A percentile compares a stretch with the other conserved stretches of the same genome.
phyloP scores from a whole-genome alignment of 64 coral and sea anemone species.

The Porites australiensis region DNA sequence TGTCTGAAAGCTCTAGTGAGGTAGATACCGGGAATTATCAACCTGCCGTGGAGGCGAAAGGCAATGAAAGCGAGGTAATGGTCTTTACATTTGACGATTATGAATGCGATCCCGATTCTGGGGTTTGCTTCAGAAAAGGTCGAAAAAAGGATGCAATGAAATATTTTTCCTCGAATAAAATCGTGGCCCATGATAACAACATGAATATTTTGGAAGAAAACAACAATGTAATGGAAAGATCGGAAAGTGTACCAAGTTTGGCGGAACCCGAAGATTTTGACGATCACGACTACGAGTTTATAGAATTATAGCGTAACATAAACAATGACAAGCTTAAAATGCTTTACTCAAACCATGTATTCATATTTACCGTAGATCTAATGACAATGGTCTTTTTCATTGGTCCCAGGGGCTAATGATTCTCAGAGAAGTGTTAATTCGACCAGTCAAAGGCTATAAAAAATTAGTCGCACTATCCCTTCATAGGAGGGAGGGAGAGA shows the following conservation, averaged over 20 bases:
- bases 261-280: constrained; percentile 16
- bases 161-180: neutral
- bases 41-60: neutral
- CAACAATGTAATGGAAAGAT: neutral
- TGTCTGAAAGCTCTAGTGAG: neutral
- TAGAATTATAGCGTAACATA: too few relatives aligned
- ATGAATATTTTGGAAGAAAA: neutral
- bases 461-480: too few relatives aligned
- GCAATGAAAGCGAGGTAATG: neutral
- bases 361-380: too few relatives aligned
- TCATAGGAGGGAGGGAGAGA: too few relatives aligned
- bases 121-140: neutral
- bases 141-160: neutral
- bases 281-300: neutral
- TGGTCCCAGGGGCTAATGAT: too few relatives aligned
- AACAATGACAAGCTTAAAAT: too few relatives aligned
- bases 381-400: too few relatives aligned
- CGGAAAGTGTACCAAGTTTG: constrained; percentile 13
- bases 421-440: too few relatives aligned
- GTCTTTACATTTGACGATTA: neutral
- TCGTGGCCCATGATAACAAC: neutral
- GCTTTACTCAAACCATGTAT: too few relatives aligned
- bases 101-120: neutral
- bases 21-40: neutral
- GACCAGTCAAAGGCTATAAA: too few relatives aligned